phyloP scores from a whole-genome alignment of 2,113 vertebrate species.

The Gasterosteus aculeatus region DNA sequence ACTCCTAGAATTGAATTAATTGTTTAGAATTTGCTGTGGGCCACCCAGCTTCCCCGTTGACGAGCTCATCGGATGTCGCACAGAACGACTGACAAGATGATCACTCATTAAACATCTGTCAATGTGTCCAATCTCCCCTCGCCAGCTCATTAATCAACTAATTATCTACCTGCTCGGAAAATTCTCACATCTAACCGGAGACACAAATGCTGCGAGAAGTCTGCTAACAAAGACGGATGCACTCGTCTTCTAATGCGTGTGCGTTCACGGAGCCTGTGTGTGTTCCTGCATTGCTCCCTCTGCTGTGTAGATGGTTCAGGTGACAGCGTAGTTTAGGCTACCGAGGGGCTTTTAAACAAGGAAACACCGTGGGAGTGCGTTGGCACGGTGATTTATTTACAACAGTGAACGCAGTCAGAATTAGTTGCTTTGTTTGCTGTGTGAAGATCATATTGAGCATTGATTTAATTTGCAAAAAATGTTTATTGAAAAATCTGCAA shows the following conservation, averaged over 20 bases:
- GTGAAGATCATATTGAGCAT: neutral
- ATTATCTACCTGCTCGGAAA: constrained; percentile 59
- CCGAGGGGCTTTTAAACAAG: too few relatives aligned
- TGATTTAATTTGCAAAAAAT: neutral
- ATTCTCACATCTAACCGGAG: constrained; percentile 56
- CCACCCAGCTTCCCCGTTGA: neutral
- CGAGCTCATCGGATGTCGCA: constrained; percentile 9
- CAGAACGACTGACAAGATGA: constrained; percentile 50
- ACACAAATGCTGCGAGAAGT: constrained; percentile 54
- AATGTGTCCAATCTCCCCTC: constrained; percentile 62
- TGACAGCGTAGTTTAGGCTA: neutral
- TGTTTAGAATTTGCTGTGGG: too few relatives aligned
- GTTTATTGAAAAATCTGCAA: neutral
- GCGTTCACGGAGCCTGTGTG: neutral
- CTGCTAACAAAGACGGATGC: constrained; percentile 65
- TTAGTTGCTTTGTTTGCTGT: neutral
- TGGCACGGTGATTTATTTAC: neutral
- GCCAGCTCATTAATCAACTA: constrained; percentile 55
- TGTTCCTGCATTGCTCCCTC: neutral
- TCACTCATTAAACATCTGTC: constrained; percentile 52
- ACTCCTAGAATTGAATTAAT: too few relatives aligned
- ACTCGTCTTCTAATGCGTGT: constrained; percentile 7
- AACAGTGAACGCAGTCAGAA: neutral
- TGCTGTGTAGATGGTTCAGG: neutral
- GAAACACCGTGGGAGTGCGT: neutral